A percentile compares a stretch with the other conserved stretches of the same genome.
These are phyloP conservation scores for Scrobipalpa atriplicella DNA, from an alignment of 2,888 invertebrate species.

Conservation along the genomic window DNA sequence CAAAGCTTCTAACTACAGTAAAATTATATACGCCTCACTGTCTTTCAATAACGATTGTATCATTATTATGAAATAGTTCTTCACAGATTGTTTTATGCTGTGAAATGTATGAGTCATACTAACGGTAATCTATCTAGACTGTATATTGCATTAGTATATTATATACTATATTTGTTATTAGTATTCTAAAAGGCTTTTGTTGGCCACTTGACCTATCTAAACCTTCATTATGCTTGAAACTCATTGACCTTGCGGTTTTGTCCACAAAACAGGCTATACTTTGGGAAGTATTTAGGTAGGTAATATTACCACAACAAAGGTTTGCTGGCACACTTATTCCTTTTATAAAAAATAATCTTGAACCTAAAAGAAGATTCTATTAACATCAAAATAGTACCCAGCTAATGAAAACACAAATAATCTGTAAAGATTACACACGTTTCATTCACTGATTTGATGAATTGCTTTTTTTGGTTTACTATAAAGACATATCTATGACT, in stretches of 20 bases:
- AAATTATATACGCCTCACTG: not conserved
- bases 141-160: not conserved
- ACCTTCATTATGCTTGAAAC: constrained; percentile 8
- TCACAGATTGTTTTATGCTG: not conserved
- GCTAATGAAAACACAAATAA: too few relatives aligned
- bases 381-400: not conserved
- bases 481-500: too few relatives aligned
- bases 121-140: not conserved
- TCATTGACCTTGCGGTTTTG: constrained; percentile 5
- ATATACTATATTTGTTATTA: not conserved
- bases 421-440: too few relatives aligned
- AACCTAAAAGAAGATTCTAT: not conserved
- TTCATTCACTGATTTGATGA: too few relatives aligned
- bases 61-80: not conserved
- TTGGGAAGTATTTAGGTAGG: not conserved
- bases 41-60: not conserved
- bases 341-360: not conserved
- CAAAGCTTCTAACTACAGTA: not conserved
- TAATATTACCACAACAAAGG: constrained; percentile 1
- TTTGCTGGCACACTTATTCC: not conserved
- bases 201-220: not conserved
- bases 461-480: too few relatives aligned
- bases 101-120: not conserved
- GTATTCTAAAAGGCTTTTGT: not conserved
- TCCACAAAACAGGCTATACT: constrained; percentile 5